These are phyloP conservation scores for Cyanocitta stelleri DNA, from an alignment of 2,113 vertebrate genomes.

Conservation along the genomic window DNA sequence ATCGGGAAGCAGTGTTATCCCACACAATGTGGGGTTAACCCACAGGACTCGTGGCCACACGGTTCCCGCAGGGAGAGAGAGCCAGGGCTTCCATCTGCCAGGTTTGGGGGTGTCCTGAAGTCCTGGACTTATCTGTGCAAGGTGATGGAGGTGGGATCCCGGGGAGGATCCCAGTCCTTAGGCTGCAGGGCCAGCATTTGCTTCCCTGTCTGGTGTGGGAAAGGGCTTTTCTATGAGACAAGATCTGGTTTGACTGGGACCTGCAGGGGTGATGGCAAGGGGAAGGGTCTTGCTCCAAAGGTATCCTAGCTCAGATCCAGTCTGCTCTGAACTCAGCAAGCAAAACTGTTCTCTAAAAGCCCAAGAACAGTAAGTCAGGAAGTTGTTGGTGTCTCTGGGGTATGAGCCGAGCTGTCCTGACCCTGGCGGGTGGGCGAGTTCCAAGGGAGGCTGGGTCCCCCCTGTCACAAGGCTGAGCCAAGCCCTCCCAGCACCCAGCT, in stretches of 20 bases:
- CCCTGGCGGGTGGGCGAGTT: fast-evolving
- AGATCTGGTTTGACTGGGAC: background rate
- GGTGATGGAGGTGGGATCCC: background rate
- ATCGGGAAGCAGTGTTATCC: fast-evolving
- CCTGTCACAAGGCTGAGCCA: background rate
- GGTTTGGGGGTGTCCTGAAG: background rate
- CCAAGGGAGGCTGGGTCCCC: background rate
- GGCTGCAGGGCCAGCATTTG: background rate
- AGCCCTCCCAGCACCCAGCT: background rate
- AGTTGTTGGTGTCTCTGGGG: background rate
- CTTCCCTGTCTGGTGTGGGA: background rate
- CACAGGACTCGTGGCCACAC: fast-evolving
- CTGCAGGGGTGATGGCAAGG: background rate
- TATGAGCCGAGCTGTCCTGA: background rate
- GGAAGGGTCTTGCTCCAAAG: background rate
- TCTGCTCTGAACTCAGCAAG: background rate
- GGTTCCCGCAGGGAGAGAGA: background rate
- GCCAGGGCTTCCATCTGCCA: background rate
- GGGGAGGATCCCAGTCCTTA: background rate
- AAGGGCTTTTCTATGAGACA: background rate
- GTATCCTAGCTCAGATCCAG: background rate
- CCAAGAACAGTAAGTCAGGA: background rate
- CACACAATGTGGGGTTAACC: background rate
- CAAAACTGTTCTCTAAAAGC: background rate
- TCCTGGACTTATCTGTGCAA: background rate